phyloP scores from a whole-genome alignment of 2,113 vertebrate genomes.

The Nestor notabilis region DNA sequence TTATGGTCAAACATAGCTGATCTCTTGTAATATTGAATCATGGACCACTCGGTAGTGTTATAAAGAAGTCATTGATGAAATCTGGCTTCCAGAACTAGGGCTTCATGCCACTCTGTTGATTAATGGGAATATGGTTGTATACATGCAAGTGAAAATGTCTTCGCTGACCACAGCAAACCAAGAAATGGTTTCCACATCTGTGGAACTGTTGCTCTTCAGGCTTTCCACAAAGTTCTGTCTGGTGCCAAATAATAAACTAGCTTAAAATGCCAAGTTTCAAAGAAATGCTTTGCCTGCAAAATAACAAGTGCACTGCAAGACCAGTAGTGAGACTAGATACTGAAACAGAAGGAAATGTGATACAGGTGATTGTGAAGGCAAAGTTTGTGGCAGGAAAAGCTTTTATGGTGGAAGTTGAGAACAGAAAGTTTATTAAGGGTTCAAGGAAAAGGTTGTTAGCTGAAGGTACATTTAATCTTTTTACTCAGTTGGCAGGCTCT shows the following conservation, averaged over 20 bases:
- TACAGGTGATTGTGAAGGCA: not conserved
- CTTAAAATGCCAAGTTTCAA: not conserved
- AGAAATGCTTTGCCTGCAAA: not conserved
- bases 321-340: not conserved
- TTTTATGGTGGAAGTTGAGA: not conserved
- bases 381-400: not conserved
- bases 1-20: not conserved
- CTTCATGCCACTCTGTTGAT: not conserved
- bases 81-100: not conserved
- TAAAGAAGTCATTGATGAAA: not conserved
- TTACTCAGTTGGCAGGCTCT: not conserved
- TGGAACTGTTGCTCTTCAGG: not conserved
- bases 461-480: not conserved
- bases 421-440: not conserved
- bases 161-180: not conserved
- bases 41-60: not conserved
- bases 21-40: conserved; percentile 34
- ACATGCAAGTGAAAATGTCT: not conserved
- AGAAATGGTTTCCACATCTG: not conserved
- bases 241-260: not conserved
- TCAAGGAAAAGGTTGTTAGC: not conserved
- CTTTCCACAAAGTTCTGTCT: not conserved
- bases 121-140: not conserved
- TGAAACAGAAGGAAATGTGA: not conserved
- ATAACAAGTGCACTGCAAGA: not conserved